These are phyloP conservation scores for Lytechinus variegatus DNA, from an alignment of 35 echinoderm and acorn worm species.

Conservation along the genomic window DNA sequence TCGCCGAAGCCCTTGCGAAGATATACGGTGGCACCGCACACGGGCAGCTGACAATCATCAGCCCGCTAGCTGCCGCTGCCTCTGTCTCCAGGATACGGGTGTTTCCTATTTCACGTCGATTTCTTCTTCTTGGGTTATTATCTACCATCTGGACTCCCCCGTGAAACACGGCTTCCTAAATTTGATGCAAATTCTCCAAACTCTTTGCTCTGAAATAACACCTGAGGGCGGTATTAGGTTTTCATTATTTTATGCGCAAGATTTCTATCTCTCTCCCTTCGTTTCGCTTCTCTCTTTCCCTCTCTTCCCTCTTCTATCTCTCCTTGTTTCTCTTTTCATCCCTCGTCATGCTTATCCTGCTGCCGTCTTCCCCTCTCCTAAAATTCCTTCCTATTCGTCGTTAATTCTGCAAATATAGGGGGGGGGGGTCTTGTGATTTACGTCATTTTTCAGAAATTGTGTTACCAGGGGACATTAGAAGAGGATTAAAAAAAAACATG, in stretches of 20 bases:
- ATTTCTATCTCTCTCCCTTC: neutral
- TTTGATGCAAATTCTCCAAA: conserved; percentile 40
- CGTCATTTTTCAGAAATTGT: no score
- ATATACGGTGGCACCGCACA: neutral
- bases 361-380: neutral
- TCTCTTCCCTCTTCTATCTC: neutral
- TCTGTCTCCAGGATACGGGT: conserved; percentile 50
- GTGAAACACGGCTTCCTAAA: conserved; percentile 28
- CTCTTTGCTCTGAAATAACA: conserved; percentile 42
- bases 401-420: no score
- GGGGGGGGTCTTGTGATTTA: no score
- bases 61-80: neutral
- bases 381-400: neutral
- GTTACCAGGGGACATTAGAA: no score
- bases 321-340: neutral
- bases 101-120: conserved; percentile 54
- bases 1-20: neutral
- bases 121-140: conserved; percentile 28
- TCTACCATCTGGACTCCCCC: conserved; percentile 38
- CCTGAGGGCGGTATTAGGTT: conserved; percentile 46
- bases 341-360: neutral
- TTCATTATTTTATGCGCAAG: neutral
- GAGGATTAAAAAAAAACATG: no score
- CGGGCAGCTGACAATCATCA: conserved; percentile 48
- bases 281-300: neutral